Evolutionary conservation across 2,888 invertebrate genomes (phyloP).

Genomic region (Dendrolimus houi): DNA sequence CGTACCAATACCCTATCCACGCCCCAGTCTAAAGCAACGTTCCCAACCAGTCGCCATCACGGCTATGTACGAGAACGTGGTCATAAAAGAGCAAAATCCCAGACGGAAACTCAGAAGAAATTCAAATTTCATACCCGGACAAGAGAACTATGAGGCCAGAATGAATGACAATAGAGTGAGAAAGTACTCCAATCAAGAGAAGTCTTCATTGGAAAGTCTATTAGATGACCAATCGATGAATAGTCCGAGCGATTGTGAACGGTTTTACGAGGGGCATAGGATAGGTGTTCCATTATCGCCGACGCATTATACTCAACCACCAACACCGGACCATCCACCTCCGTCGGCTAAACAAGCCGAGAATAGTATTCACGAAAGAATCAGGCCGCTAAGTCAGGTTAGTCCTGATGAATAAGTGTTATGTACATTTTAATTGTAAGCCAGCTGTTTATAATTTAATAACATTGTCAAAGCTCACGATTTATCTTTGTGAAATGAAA

Average conservation of each 20-base stretch:
- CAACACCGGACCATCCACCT: slow-evolving; percentile 96
- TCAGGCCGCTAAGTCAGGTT: slow-evolving; percentile 93
- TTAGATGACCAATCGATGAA: slow-evolving; percentile 76
- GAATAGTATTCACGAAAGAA: slow-evolving; percentile 91
- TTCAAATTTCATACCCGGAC: slow-evolving; percentile 67
- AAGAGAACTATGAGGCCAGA: slow-evolving; percentile 78
- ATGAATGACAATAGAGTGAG: slow-evolving; percentile 52
- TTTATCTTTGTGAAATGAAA: no score
- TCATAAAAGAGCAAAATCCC: slow-evolving; percentile 84
- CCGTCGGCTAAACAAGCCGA: slow-evolving; percentile 93
- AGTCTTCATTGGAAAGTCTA: slow-evolving; percentile 77
- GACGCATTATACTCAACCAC: slow-evolving; percentile 92
- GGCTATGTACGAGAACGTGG: slow-evolving; percentile 83
- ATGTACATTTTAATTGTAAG: neutral
- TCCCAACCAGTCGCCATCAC: slow-evolving; percentile 84
- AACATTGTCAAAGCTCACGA: no score
- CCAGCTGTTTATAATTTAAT: no score
- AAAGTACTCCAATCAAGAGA: slow-evolving; percentile 70
- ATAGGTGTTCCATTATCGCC: slow-evolving; percentile 85
- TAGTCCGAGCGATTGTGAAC: slow-evolving; percentile 66
- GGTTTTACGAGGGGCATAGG: slow-evolving; percentile 56
- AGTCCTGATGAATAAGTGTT: slow-evolving; percentile 58
- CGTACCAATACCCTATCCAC: slow-evolving; percentile 59
- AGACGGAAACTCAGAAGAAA: slow-evolving; percentile 80
- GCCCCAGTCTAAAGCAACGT: slow-evolving; percentile 62